Percentiles rank a stretch among this genome's conserved stretches.
phyloP scores from a whole-genome alignment of 2,113 vertebrate genomes.

The Panurus biarmicus region DNA sequence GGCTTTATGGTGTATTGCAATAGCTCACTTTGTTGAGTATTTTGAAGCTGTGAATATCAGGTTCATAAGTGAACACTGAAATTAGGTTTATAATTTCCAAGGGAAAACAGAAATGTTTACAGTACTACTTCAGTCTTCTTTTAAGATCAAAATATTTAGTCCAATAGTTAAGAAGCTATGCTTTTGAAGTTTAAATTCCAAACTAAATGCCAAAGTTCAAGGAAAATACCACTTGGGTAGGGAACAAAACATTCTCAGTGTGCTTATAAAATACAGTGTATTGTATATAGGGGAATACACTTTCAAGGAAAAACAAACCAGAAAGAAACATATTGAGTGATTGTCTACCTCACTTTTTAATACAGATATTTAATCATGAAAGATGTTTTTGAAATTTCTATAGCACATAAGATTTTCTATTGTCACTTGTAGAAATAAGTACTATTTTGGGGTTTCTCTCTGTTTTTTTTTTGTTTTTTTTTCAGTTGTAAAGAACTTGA shows the following conservation, averaged over 20 bases:
- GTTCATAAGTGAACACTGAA: not conserved
- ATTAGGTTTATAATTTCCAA: not conserved
- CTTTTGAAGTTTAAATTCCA: not conserved
- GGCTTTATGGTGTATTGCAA: not conserved
- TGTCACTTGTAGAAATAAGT: not conserved
- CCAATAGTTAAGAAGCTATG: not conserved
- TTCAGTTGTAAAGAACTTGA: not conserved
- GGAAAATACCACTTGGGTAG: not conserved
- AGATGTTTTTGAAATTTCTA: accelerated
- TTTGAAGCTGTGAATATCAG: not conserved
- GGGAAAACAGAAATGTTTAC: not conserved
- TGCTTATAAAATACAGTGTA: not conserved
- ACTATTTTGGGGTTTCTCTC: not conserved
- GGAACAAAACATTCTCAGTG: not conserved
- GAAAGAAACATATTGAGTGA: not conserved
- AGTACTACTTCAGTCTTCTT: not conserved
- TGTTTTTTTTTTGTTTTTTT: not conserved
- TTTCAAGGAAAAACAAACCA: not conserved
- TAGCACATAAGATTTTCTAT: not conserved
- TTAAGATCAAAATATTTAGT: not conserved
- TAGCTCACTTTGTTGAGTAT: not conserved
- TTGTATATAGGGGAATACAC: not conserved
- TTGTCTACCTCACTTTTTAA: not conserved
- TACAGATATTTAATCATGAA: not conserved
- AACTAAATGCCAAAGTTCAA: not conserved